Conservation (phyloP, 2,113 vertebrate species). For the Meleagris gallopavo region DNA sequence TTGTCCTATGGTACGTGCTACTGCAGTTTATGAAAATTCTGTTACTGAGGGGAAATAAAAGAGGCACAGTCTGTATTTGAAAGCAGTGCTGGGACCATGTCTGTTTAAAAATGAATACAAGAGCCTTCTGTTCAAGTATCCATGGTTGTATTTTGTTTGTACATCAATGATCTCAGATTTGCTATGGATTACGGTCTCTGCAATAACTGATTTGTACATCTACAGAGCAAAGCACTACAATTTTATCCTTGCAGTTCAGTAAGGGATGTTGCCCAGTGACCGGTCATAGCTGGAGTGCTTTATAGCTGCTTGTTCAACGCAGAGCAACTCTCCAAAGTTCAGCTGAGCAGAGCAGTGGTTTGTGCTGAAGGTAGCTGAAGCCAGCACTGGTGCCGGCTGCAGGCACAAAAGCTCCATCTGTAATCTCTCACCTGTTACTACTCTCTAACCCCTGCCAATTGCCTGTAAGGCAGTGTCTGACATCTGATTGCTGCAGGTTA, state of each 20-base stretch:
- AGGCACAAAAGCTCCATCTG: neutral
- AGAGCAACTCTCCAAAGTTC: neutral
- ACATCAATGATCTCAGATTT: neutral
- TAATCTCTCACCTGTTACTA: neutral
- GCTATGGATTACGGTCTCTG: neutral
- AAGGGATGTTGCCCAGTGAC: neutral
- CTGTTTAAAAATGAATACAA: constrained; percentile 21
- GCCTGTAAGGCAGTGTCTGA: neutral
- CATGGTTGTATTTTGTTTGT: neutral
- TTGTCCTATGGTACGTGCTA: neutral
- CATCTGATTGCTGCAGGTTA: neutral
- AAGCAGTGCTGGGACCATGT: neutral
- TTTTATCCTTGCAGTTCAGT: neutral
- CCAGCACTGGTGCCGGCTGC: accelerated
- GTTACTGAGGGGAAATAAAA: neutral
- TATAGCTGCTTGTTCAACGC: accelerated
- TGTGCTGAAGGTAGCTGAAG: neutral
- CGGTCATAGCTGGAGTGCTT: neutral
- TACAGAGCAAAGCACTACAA: neutral
- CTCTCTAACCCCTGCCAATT: neutral
- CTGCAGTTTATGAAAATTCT: constrained; percentile 10
- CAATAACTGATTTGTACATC: neutral
- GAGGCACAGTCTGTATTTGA: neutral
- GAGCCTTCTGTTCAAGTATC: neutral
- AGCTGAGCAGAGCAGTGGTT: neutral